These are phyloP conservation scores for Pedionomus torquatus DNA, from an alignment of 2,113 vertebrate genomes.

Conservation along the genomic window DNA sequence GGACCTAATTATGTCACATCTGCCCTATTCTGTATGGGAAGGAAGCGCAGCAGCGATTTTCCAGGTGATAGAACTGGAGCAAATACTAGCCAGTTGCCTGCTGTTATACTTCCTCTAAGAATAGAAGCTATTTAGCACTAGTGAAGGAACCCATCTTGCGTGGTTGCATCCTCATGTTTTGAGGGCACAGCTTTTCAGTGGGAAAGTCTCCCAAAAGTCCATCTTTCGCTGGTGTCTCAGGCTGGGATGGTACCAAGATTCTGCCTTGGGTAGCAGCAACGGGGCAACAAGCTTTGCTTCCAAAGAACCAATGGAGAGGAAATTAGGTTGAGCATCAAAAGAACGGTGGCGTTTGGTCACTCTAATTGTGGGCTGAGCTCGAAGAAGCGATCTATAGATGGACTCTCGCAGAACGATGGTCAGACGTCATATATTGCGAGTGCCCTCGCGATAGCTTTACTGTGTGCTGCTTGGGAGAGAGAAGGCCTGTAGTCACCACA, in stretches of 20 bases:
- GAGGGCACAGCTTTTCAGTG: background rate
- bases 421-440: background rate
- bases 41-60: background rate
- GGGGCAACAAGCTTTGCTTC: background rate
- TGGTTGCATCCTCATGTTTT: background rate
- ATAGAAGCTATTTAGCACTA: background rate
- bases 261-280: background rate
- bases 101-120: background rate
- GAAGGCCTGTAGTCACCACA: background rate
- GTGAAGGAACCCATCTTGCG: background rate
- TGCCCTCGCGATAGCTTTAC: too few relatives aligned
- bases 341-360: background rate
- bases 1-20: background rate
- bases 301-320: background rate
- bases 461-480: accelerated
- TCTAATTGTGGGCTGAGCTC: background rate
- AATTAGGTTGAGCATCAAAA: background rate
- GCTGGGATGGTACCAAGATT: background rate
- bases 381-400: background rate
- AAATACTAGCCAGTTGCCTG: background rate
- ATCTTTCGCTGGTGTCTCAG: background rate
- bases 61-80: background rate
- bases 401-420: background rate
- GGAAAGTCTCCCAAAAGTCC: background rate
- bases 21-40: background rate